phyloP scores from a whole-genome alignment of 2,888 invertebrate species.

The Seira ritae region DNA sequence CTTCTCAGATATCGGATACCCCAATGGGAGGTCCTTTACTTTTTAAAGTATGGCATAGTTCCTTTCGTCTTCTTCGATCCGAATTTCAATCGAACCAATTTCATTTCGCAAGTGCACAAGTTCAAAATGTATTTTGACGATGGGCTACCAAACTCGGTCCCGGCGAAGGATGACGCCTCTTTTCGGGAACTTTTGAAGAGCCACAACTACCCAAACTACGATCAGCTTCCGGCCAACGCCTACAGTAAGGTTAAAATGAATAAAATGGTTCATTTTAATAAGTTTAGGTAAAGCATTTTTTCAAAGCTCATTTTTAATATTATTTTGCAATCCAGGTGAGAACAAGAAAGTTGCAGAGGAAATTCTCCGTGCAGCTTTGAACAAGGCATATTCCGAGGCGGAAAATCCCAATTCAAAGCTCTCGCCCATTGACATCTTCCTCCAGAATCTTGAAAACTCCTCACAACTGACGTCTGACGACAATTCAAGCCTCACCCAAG shows the following conservation, averaged over 20 bases:
- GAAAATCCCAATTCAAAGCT: no score
- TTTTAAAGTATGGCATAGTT: slow-evolving; percentile 67
- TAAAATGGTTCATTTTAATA: neutral
- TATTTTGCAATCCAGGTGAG: neutral
- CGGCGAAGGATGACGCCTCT: slow-evolving; percentile 35
- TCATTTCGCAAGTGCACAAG: slow-evolving; percentile 46
- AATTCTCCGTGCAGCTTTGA: neutral
- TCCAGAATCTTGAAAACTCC: no score
- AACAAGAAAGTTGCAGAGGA: neutral
- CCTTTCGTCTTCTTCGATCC: slow-evolving; percentile 65
- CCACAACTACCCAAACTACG: slow-evolving; percentile 45
- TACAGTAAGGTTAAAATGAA: neutral
- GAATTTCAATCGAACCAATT: slow-evolving; percentile 54
- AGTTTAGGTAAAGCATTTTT: neutral
- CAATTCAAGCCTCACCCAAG: no score
- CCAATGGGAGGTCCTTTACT: slow-evolving; percentile 72
- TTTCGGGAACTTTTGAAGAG: slow-evolving; percentile 35
- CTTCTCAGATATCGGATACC: slow-evolving; percentile 66
- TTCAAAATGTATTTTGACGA: slow-evolving; percentile 56
- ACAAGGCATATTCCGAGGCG: no score
- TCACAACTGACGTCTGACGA: no score
- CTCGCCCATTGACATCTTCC: no score
- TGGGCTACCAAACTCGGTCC: neutral
- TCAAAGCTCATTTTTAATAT: no score
- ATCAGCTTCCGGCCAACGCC: slow-evolving; percentile 13